Conservation (phyloP, 2,797 vertebrate genomes). For the Chaetodon trifasciatus region DNA sequence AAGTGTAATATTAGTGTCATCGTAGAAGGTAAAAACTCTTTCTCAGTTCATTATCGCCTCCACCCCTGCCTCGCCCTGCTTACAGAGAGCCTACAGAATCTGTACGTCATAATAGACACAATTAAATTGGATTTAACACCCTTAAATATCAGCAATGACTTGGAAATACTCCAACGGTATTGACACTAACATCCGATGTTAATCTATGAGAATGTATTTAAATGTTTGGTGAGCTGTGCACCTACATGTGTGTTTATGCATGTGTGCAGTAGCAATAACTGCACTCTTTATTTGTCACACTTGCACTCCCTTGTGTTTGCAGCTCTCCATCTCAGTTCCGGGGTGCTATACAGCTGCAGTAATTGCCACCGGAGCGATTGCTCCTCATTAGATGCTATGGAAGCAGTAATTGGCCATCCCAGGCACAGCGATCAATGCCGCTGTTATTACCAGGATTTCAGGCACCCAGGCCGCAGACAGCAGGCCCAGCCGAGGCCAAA, state of each 20-base stretch:
- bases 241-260: slow-evolving; percentile 12
- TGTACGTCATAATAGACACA: neutral
- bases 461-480: slow-evolving; percentile 53
- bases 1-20: neutral
- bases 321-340: slow-evolving; percentile 55
- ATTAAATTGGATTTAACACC: neutral
- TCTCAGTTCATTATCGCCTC: neutral
- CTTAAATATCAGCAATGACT: neutral
- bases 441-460: slow-evolving; percentile 71
- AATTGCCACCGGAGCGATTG: slow-evolving; percentile 76
- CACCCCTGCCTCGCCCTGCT: no score
- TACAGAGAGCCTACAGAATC: neutral
- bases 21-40: neutral
- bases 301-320: slow-evolving; percentile 40
- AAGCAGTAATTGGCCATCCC: slow-evolving; percentile 78
- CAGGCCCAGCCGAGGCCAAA: slow-evolving; percentile 56
- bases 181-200: neutral
- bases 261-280: slow-evolving; percentile 8
- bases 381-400: slow-evolving; percentile 77
- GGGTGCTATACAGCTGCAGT: slow-evolving; percentile 48
- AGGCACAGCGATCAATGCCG: slow-evolving; percentile 74
- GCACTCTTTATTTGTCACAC: slow-evolving; percentile 51
- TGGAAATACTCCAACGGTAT: neutral
- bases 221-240: neutral
- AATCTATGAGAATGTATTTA: neutral